These are phyloP conservation scores for Rhopalosiphum nymphaeae DNA, from an alignment of 2,888 invertebrate genomes.

Conservation along the genomic window DNA sequence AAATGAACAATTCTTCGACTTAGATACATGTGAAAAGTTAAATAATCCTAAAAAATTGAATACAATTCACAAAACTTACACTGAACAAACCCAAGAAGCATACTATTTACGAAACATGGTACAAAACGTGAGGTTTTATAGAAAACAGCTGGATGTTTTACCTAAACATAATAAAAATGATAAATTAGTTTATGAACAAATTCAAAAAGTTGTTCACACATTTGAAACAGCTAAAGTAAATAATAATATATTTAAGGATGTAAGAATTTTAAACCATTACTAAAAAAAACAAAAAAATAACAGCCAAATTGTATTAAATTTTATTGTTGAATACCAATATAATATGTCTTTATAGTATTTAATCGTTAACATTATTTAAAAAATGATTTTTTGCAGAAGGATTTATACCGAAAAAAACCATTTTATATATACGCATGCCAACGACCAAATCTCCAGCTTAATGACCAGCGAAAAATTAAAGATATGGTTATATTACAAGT, in stretches of 20 bases:
- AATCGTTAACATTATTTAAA: not conserved
- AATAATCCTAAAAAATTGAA: not conserved
- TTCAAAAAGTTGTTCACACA: not conserved
- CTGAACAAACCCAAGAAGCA: not conserved
- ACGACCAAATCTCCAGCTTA: not conserved
- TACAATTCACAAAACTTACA: not conserved
- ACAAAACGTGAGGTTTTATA: conserved; percentile 2
- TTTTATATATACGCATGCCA: not conserved
- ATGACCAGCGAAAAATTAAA: not conserved
- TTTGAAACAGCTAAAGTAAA: conserved; percentile 47
- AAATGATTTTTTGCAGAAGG: not conserved
- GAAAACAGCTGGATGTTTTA: not conserved
- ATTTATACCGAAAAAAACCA: conserved; percentile 6
- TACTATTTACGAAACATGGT: conserved; percentile 5
- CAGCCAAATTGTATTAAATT: not conserved
- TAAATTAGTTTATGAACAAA: not conserved
- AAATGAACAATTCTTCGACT: not conserved
- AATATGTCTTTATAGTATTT: not conserved
- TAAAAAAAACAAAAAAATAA: not conserved
- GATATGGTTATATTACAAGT: not conserved
- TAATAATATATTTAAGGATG: not conserved
- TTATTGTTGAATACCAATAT: not conserved
- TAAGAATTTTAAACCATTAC: not conserved
- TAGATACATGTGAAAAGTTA: too few species aligned
- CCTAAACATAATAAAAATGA: not conserved